These are phyloP conservation scores for Ctenodactylus gundi DNA, from an alignment of 2,113 vertebrate species.

Conservation along the genomic window DNA sequence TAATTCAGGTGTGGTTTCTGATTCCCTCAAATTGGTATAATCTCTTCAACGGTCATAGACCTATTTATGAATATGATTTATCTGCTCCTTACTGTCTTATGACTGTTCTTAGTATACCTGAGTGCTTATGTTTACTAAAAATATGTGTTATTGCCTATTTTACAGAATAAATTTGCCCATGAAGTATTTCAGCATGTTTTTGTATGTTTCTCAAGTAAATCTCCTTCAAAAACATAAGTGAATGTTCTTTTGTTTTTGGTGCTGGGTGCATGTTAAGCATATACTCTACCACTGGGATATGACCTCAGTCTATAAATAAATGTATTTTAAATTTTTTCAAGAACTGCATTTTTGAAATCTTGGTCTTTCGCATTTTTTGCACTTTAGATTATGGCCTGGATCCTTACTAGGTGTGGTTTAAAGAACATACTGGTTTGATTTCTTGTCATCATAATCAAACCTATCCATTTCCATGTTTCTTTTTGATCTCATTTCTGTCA, in stretches of 20 bases:
- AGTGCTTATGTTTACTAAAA: neutral
- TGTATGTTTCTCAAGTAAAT: neutral
- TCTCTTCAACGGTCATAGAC: too few relatives aligned
- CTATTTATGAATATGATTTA: neutral
- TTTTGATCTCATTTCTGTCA: neutral
- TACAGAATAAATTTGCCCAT: neutral
- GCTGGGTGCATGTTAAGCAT: neutral
- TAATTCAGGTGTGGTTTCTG: too few relatives aligned
- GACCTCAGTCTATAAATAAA: neutral
- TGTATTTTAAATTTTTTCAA: neutral
- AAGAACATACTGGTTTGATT: neutral
- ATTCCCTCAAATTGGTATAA: too few relatives aligned
- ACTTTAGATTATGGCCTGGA: neutral
- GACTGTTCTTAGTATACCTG: neutral
- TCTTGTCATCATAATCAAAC: neutral
- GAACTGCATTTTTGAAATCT: neutral
- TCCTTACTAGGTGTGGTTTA: neutral
- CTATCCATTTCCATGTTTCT: neutral
- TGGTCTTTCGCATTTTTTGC: neutral
- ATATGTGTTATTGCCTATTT: neutral
- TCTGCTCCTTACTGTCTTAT: neutral
- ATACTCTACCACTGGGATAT: neutral
- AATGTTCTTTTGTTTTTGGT: neutral
- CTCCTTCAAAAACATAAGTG: neutral
- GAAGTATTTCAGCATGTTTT: neutral